phyloP scores from a whole-genome alignment of 2,113 vertebrate genomes.

The Phyllopteryx taeniolatus region DNA sequence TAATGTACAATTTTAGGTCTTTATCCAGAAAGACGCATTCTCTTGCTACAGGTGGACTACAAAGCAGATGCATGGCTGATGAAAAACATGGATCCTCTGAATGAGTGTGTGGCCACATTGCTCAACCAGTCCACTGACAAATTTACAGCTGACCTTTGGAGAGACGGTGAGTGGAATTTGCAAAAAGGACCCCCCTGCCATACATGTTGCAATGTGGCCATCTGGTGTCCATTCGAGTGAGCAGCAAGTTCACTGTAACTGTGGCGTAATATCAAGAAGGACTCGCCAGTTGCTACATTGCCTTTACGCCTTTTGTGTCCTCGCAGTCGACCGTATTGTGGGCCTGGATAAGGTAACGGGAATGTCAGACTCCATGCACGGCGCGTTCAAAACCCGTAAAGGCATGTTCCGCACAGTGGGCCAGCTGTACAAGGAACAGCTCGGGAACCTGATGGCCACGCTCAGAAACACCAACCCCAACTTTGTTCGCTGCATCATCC shows the following conservation, averaged over 20 bases:
- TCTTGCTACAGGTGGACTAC: conserved; percentile 85
- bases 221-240: background rate
- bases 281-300: background rate
- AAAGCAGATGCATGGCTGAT: conserved; percentile 95
- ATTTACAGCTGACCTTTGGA: conserved; percentile 93
- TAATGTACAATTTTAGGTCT: background rate
- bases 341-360: conserved; percentile 96
- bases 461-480: conserved; percentile 97
- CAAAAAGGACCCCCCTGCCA: background rate
- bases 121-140: conserved; percentile 96
- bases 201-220: background rate
- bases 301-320: conserved; percentile 12
- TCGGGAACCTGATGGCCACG: conserved; percentile 94
- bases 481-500: conserved; percentile 98
- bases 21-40: background rate
- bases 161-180: conserved; percentile 80
- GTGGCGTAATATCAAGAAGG: background rate
- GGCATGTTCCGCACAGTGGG: conserved; percentile 98
- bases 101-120: conserved; percentile 89
- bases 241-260: background rate
- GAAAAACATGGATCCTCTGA: conserved; percentile 99
- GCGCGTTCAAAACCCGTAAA: conserved; percentile 91
- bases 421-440: conserved; percentile 96
- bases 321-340: conserved; percentile 92
- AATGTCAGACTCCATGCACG: conserved; percentile 85